These are phyloP conservation scores for Lithobates pipiens DNA, from an alignment of 2,797 vertebrate genomes.

Conservation along the genomic window DNA sequence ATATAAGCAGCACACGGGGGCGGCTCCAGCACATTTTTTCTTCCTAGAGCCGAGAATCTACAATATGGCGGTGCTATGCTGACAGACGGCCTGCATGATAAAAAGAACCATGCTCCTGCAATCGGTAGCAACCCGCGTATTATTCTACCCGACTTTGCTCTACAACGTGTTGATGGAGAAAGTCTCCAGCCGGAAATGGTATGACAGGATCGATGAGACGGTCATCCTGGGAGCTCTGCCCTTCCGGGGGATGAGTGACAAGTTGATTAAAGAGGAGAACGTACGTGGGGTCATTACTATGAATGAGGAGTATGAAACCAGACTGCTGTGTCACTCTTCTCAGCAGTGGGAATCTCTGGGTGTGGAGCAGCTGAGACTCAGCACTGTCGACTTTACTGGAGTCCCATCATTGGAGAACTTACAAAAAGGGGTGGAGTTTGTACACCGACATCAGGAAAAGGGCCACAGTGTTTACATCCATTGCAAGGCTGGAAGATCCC, in stretches of 20 bases:
- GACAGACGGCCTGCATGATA: too few relatives aligned
- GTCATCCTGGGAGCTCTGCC: conserved; percentile 93
- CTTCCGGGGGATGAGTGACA: conserved; percentile 82
- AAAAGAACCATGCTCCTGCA: conserved; percentile 46
- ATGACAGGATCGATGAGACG: conserved; percentile 87
- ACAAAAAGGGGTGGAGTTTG: conserved; percentile 86
- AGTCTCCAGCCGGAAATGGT: conserved; percentile 85
- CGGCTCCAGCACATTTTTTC: too few relatives aligned
- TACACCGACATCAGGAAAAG: conserved; percentile 77
- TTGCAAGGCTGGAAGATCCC: conserved; percentile 95
- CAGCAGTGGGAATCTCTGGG: conserved; percentile 90
- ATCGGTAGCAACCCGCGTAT: conserved; percentile 79
- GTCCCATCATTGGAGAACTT: conserved; percentile 88
- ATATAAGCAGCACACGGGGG: too few relatives aligned
- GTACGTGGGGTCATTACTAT: conserved; percentile 91
- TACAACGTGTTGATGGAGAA: conserved; percentile 88
- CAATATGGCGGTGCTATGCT: conserved; percentile 13
- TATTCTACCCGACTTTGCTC: conserved; percentile 91
- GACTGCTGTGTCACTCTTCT: conserved; percentile 87
- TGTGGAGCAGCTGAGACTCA: conserved; percentile 91
- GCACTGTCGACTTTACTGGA: conserved; percentile 91
- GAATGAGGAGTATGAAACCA: conserved; percentile 94
- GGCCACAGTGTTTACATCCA: conserved; percentile 92
- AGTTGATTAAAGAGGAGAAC: conserved; percentile 85
- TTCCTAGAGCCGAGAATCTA: too few relatives aligned